Percentiles rank a stretch among this genome's conserved stretches.
phyloP scores from a whole-genome alignment of 2,888 invertebrate genomes.

The Argyresthia goedartella region DNA sequence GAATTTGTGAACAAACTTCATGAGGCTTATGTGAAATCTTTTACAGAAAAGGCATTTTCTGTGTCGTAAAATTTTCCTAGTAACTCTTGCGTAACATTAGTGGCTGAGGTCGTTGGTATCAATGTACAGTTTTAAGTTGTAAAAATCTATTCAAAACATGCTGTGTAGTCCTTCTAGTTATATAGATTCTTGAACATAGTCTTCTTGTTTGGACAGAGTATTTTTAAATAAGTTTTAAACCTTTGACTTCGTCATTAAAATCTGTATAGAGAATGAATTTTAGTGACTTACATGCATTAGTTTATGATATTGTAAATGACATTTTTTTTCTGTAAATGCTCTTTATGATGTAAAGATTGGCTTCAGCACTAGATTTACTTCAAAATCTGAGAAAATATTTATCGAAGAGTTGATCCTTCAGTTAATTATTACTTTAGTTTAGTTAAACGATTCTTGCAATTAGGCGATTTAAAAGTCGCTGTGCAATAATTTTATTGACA shows the following conservation, averaged over 20 bases:
- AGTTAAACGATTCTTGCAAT: constrained; percentile 19
- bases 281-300: constrained; percentile 34
- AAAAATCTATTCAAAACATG: constrained; percentile 48
- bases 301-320: constrained; percentile 30
- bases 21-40: constrained; percentile 92
- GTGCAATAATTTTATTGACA: constrained; percentile 30
- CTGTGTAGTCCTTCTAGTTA: constrained; percentile 50
- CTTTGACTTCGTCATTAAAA: constrained; percentile 50
- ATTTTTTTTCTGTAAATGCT: constrained; percentile 34
- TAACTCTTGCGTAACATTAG: constrained; percentile 24
- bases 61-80: constrained; percentile 51
- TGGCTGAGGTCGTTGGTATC: constrained; percentile 32
- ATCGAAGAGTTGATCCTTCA: background rate
- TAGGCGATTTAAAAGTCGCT: constrained; percentile 8
- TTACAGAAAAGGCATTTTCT: constrained; percentile 74
- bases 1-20: constrained; percentile 91
- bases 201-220: constrained; percentile 49
- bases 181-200: constrained; percentile 26
- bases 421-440: constrained; percentile 17
- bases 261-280: constrained; percentile 59
- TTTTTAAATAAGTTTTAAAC: constrained; percentile 67
- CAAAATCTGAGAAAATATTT: constrained; percentile 6
- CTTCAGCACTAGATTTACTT: constrained; percentile 19
- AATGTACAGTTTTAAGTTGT: constrained; percentile 64
- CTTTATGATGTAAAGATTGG: constrained; percentile 59